Conservation (phyloP, 2,113 vertebrate species). For the Rhabdornis inornatus region DNA sequence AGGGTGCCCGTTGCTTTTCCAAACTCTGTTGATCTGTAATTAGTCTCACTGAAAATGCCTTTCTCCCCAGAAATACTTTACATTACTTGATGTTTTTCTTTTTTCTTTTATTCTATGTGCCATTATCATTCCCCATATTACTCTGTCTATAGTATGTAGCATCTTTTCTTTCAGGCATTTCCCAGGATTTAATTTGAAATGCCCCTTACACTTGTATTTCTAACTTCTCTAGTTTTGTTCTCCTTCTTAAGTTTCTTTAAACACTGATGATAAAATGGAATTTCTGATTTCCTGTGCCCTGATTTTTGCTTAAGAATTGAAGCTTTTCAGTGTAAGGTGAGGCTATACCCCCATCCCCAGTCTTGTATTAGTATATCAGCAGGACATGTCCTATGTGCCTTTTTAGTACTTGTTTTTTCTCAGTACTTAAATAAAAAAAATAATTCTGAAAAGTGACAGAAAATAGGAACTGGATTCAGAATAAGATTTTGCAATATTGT, state of each 20-base stretch:
- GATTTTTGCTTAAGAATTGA: neutral
- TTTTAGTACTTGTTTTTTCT: neutral
- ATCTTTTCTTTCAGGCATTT: neutral
- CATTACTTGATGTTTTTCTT: neutral
- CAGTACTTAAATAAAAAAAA: neutral
- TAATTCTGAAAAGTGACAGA: neutral
- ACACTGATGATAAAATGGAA: neutral
- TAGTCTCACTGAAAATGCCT: neutral
- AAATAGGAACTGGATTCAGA: neutral
- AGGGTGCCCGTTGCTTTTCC: neutral
- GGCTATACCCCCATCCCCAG: fast-evolving
- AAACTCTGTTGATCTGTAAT: neutral
- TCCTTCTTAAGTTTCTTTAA: neutral
- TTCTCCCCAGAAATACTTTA: fast-evolving
- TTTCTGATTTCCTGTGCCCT: neutral
- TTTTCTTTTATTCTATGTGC: neutral
- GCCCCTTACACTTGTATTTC: neutral
- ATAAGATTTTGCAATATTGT: neutral
- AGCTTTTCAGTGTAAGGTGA: neutral
- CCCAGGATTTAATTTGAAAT: neutral
- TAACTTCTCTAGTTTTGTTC: neutral
- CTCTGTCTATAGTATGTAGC: neutral
- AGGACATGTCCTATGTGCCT: neutral
- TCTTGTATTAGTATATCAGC: neutral
- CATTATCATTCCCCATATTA: fast-evolving